A percentile compares a stretch with the other conserved stretches of the same genome.
These are phyloP conservation scores for Gasterosteus aculeatus DNA, from an alignment of 2,113 vertebrate species.

Conservation along the genomic window DNA sequence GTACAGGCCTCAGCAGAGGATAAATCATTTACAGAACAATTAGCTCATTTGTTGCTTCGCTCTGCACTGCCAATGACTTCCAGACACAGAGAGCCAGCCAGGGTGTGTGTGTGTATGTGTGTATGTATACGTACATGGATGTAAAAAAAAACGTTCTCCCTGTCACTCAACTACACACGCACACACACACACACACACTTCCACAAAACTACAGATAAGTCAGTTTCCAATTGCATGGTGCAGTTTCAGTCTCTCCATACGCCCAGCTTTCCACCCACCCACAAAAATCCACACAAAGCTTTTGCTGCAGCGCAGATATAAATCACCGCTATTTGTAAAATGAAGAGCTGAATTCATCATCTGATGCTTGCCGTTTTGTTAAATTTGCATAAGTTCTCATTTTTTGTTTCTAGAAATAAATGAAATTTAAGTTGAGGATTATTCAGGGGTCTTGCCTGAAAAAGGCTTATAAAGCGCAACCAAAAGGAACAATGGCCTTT, in stretches of 20 bases:
- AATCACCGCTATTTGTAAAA: slow-evolving; percentile 27
- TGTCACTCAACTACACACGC: slow-evolving; percentile 33
- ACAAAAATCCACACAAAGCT: slow-evolving; percentile 41
- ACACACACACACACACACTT: slow-evolving; percentile 1
- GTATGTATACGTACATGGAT: slow-evolving; percentile 1
- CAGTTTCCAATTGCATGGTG: slow-evolving; percentile 21
- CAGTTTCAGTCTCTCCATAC: slow-evolving; percentile 54
- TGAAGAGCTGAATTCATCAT: slow-evolving; percentile 40
- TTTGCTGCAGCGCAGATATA: slow-evolving; percentile 41
- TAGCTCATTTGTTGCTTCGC: slow-evolving; percentile 80
- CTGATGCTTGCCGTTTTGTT: slow-evolving; percentile 3
- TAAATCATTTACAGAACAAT: slow-evolving; percentile 82
- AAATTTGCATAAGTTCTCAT: slow-evolving; percentile 10
- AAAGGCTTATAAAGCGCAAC: slow-evolving; percentile 33
- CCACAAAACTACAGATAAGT: slow-evolving; percentile 23
- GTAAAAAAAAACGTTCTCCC: slow-evolving; percentile 12
- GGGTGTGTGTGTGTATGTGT: slow-evolving; percentile 5
- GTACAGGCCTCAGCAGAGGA: slow-evolving; percentile 72
- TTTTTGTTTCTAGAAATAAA: slow-evolving; percentile 53
- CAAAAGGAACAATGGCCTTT: slow-evolving; percentile 38
- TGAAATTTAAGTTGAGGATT: slow-evolving; percentile 33
- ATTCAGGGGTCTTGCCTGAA: slow-evolving; percentile 27
- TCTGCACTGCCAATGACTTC: slow-evolving; percentile 75
- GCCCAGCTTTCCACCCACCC: slow-evolving; percentile 42
- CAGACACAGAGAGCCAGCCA: slow-evolving; percentile 62